Evolutionary conservation across 2,888 invertebrate species (phyloP).

Genomic region (Drosophila fungiperda): DNA sequence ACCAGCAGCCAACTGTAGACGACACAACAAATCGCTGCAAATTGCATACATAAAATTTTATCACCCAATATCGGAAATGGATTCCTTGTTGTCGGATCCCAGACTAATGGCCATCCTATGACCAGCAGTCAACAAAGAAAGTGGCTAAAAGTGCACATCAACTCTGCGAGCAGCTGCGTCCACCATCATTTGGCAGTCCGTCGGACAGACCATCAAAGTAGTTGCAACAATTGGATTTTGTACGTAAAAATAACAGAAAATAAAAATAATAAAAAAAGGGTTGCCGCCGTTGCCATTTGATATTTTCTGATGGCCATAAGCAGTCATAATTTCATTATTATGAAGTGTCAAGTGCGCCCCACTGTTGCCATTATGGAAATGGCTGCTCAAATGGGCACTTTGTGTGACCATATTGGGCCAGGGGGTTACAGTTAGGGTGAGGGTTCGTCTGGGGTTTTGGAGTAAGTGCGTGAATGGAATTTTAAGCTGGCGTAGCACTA

Average conservation of each 20-base stretch:
- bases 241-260: conserved; percentile 27
- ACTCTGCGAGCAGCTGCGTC: conserved; percentile 35
- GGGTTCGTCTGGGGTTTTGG: conserved; percentile 12
- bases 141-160: conserved; percentile 11
- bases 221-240: conserved; percentile 49
- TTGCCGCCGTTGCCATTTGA: conserved; percentile 38
- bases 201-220: conserved; percentile 46
- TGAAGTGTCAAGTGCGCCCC: conserved; percentile 69
- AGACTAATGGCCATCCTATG: conserved; percentile 77
- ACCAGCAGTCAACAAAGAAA: conserved; percentile 56
- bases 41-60: conserved; percentile 79
- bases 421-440: conserved; percentile 15
- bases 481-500: conserved; percentile 46
- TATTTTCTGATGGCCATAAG: conserved; percentile 64
- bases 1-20: conserved; percentile 25
- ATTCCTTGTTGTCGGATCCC: conserved; percentile 67
- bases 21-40: conserved; percentile 80
- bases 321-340: conserved; percentile 80
- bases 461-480: conserved; percentile 41
- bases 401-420: conserved; percentile 58
- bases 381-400: conserved; percentile 64
- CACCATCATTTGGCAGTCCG: conserved; percentile 52
- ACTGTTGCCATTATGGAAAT: conserved; percentile 66
- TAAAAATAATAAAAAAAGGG: conserved; percentile 46
- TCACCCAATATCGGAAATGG: conserved; percentile 82